Percentiles rank a stretch among this genome's conserved stretches.
These are phyloP conservation scores for Phaenicophaeus curvirostris DNA, from an alignment of 2,797 vertebrate genomes.

Conservation along the genomic window DNA sequence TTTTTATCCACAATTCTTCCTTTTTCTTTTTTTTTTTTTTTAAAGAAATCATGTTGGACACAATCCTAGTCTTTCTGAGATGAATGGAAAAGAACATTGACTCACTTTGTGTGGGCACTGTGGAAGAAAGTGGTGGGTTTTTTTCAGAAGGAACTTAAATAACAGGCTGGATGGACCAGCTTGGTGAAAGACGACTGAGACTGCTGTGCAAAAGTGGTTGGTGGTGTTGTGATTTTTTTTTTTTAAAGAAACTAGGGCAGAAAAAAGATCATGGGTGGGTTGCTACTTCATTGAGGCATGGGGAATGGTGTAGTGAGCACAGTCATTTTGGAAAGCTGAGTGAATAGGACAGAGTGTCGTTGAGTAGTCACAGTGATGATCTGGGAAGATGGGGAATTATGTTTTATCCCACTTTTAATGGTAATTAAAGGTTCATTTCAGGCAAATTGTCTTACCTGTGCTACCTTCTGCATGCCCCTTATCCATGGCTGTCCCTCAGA, in stretches of 20 bases:
- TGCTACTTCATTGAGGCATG: background rate
- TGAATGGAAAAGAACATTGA: slow-evolving; percentile 67
- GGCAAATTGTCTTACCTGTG: background rate
- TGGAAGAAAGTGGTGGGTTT: slow-evolving; percentile 31
- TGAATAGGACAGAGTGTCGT: background rate
- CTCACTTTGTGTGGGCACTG: slow-evolving; percentile 64
- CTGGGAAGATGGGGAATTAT: background rate
- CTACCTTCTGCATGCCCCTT: background rate
- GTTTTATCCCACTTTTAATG: background rate
- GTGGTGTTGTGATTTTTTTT: slow-evolving; percentile 26
- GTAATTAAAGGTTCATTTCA: background rate
- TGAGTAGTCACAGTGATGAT: background rate
- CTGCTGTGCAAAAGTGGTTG: slow-evolving; percentile 48
- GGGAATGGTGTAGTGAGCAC: background rate
- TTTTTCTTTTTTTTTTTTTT: background rate
- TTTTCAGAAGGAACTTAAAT: slow-evolving; percentile 46
- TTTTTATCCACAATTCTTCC: slow-evolving; percentile 14
- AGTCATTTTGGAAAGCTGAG: slow-evolving; percentile 28
- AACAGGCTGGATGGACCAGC: slow-evolving; percentile 40
- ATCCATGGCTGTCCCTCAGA: background rate
- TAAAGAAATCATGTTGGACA: slow-evolving; percentile 33
- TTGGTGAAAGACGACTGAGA: slow-evolving; percentile 39
- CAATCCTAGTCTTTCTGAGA: slow-evolving; percentile 36
- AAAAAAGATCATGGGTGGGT: slow-evolving; percentile 43
- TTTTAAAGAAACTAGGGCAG: slow-evolving; percentile 42